These are phyloP conservation scores for Struthidea cinerea DNA, from an alignment of 2,113 vertebrate genomes.

Conservation along the genomic window DNA sequence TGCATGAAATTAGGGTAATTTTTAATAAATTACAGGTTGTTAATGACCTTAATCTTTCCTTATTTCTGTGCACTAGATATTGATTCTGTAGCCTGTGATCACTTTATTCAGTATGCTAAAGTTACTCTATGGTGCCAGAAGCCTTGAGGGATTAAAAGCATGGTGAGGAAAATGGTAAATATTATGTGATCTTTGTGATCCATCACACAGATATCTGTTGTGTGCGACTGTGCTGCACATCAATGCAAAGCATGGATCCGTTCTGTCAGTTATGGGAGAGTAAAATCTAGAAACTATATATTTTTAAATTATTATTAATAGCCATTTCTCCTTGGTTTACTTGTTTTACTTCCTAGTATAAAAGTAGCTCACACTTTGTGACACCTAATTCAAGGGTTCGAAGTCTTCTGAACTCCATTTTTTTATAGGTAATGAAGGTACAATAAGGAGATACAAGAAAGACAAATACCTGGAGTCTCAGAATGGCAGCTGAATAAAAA, in stretches of 20 bases:
- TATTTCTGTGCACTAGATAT: not conserved
- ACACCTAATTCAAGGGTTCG: not conserved
- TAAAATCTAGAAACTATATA: not conserved
- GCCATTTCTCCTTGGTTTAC: not conserved
- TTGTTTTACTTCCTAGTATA: not conserved
- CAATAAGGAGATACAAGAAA: not conserved
- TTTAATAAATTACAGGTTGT: not conserved
- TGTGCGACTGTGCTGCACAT: not conserved
- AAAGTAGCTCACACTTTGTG: not conserved
- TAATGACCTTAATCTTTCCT: not conserved
- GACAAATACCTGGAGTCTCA: not conserved
- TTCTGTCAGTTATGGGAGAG: not conserved
- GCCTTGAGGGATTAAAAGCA: not conserved
- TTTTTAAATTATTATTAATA: not conserved
- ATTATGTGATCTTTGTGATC: not conserved
- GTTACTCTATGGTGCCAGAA: not conserved
- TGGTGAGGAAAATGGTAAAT: not conserved
- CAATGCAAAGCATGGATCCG: not conserved
- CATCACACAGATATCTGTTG: not conserved
- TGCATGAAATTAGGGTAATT: not conserved
- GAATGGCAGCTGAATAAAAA: conserved; percentile 29
- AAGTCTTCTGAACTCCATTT: not conserved
- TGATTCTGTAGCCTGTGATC: not conserved
- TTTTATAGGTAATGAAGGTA: not conserved
- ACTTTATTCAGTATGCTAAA: not conserved